Percentiles rank a stretch among this genome's conserved stretches.
These are phyloP conservation scores for Mormyrus proboscirostris DNA, from an alignment of 2,797 vertebrate genomes.

Conservation along the genomic window DNA sequence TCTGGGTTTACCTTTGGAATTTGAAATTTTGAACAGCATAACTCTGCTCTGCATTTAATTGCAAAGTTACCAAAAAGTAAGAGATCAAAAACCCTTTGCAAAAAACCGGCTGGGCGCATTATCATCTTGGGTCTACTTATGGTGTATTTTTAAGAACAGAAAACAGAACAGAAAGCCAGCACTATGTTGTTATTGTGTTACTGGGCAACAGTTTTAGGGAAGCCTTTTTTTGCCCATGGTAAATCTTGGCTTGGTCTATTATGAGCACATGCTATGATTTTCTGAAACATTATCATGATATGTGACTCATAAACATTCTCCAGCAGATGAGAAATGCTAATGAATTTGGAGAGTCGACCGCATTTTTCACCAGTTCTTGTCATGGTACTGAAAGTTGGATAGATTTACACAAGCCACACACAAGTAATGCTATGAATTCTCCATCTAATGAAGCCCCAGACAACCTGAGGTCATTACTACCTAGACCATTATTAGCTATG, in stretches of 20 bases:
- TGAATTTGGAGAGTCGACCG: neutral
- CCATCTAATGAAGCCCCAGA: neutral
- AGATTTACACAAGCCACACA: neutral
- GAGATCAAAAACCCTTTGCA: neutral
- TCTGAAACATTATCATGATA: neutral
- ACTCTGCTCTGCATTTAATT: neutral
- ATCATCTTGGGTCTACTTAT: neutral
- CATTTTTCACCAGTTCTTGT: neutral
- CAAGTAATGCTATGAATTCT: neutral
- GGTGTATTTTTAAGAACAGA: neutral
- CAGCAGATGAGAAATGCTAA: conserved; percentile 3
- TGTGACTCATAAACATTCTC: neutral
- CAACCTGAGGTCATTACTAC: neutral
- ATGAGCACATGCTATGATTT: neutral
- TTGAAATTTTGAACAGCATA: neutral
- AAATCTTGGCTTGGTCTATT: neutral
- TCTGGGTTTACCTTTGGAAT: neutral
- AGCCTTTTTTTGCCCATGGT: neutral
- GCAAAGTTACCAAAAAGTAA: neutral
- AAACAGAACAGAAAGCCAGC: neutral
- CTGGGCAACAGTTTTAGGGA: neutral
- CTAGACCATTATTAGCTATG: neutral
- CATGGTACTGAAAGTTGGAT: neutral
- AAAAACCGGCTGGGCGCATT: neutral
- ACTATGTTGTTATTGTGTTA: neutral